Conservation (phyloP, 2,113 vertebrate genomes). For the Anas platyrhynchos region DNA sequence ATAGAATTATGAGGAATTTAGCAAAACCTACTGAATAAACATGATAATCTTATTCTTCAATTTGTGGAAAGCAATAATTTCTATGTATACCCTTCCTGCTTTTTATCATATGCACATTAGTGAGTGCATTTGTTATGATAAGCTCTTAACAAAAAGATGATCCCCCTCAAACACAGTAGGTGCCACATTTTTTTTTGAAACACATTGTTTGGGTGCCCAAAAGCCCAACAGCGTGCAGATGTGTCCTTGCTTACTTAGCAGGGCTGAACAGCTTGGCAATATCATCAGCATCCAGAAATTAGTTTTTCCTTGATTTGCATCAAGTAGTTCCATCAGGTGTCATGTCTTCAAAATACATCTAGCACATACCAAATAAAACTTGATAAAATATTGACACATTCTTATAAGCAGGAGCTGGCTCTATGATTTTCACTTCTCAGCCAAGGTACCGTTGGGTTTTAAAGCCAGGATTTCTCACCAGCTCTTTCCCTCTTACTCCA, state of each 20-base stretch:
- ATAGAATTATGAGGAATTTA: slow-evolving; percentile 4
- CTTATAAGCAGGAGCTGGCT: not conserved
- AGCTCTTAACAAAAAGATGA: not conserved
- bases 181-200: not conserved
- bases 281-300: not conserved
- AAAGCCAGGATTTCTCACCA: not conserved
- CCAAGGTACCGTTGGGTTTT: not conserved
- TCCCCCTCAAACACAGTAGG: not conserved
- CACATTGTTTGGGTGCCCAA: not conserved
- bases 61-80: not conserved
- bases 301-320: not conserved
- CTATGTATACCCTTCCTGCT: not conserved
- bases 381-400: not conserved
- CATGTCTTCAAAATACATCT: not conserved
- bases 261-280: not conserved
- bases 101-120: not conserved
- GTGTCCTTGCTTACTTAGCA: not conserved
- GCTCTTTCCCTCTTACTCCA: not conserved
- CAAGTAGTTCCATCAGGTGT: not conserved
- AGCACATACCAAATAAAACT: not conserved
- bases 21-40: slow-evolving; percentile 13
- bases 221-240: not conserved
- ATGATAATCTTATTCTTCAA: not conserved
- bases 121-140: not conserved
- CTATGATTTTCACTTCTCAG: not conserved